Evolutionary conservation across 2,113 vertebrate species (phyloP), one percentile per base, ranked within the genome.

Genomic region (Toxotes chatareus): DNA sequence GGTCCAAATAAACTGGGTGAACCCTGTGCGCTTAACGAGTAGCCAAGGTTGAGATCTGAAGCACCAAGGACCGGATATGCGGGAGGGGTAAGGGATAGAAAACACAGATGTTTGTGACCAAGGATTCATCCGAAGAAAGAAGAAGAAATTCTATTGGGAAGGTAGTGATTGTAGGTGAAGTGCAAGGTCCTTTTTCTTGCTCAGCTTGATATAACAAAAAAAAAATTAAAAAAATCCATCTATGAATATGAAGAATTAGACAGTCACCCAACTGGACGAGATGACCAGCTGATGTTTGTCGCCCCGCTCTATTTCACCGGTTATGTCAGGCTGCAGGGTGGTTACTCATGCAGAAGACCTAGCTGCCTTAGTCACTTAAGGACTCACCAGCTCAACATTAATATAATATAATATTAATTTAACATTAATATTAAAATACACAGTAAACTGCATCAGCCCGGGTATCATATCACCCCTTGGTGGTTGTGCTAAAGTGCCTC

Each of bases 381-480:
- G 32, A n/a, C 62, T 46, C 76, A 46, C 57, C 73, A 27, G 47
- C 83, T 80, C 72, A 42, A 53, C 27, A 27, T 80, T 76, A 86
- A 84, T 79, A 44, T 74, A 34, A 86, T 83, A 69, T 69, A 84
- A 87, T 84, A 83, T 87, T 79, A 77, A 88, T 82, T 80, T 59
- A 80, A 78, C 82, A 83, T 84, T 73, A 75, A 83, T 84, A 84
- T 88, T 75, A 80, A 73, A 84, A 74, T 31, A 21, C 75, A 82
- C 67, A 59, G 76, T 80, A 80, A 77, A 81, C 49, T 64, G 44
- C 40, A 72, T 68, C 49, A 65, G 56, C 61, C 77, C 6, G 36
- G 56, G 46, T 83, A 68, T 64, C 63, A 53, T 36, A 70, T 79
- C 76, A 40, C 38, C 76, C 63, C 1, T 19, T 71, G 55, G 49